A percentile compares a stretch with the other conserved stretches of the same genome.
Conservation (phyloP, 2,113 vertebrate genomes). For the Epinephelus moara region DNA sequence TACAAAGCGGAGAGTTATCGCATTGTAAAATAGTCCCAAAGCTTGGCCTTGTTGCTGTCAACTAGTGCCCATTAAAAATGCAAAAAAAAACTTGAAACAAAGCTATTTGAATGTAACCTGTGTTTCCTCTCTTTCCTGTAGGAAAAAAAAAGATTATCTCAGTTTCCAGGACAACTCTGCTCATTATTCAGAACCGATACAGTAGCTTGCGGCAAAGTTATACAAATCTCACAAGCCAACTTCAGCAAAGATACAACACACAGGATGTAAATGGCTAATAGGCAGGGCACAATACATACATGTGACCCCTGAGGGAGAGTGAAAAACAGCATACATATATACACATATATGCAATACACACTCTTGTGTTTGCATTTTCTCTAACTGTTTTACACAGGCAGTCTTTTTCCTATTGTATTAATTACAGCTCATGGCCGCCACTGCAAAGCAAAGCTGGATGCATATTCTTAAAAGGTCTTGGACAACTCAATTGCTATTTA, state of each 20-base stretch:
- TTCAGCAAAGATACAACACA: constrained; percentile 15
- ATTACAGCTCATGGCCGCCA: constrained; percentile 8
- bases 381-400: constrained; percentile 2
- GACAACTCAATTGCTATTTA: constrained; percentile 35
- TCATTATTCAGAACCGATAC: constrained; percentile 51
- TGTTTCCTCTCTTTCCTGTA: constrained; percentile 31
- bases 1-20: constrained; percentile 41
- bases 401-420: constrained; percentile 22
- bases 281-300: constrained; percentile 2
- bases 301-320: constrained; percentile 2
- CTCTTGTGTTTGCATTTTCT: neutral
- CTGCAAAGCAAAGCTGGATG: constrained; percentile 18
- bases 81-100: constrained; percentile 45
- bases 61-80: constrained; percentile 39
- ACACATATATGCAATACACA: neutral
- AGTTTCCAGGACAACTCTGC: constrained; percentile 64
- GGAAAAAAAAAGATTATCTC: constrained; percentile 26
- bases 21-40: constrained; percentile 46
- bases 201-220: constrained; percentile 48
- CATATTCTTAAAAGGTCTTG: constrained; percentile 18
- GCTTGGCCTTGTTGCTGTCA: constrained; percentile 50
- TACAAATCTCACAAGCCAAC: constrained; percentile 39
- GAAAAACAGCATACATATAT: neutral
- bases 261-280: constrained; percentile 20
- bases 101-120: constrained; percentile 50